A percentile compares a stretch with the other conserved stretches of the same genome.
Conservation (phyloP, 2,113 vertebrate species). For the Silurus asotus region DNA sequence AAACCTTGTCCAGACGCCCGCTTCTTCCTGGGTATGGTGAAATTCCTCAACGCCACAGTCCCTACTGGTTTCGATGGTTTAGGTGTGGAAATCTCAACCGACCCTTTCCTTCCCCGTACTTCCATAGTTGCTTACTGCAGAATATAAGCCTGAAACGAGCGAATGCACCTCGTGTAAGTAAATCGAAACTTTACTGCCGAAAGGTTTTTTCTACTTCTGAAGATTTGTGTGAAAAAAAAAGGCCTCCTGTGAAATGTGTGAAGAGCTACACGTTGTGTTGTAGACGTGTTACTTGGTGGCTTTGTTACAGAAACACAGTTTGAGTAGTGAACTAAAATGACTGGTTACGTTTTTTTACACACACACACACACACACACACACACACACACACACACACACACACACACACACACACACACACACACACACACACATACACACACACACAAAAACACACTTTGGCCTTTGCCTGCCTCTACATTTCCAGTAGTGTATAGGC, state of each 20-base stretch:
- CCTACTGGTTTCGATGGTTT: slow-evolving; percentile 4
- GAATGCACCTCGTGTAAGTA: not conserved
- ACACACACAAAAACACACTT: not conserved
- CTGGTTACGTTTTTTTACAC: not conserved
- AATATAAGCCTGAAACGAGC: slow-evolving; percentile 44
- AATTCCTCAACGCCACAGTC: slow-evolving; percentile 47
- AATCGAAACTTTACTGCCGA: not conserved
- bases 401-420: not conserved
- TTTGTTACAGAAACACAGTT: not conserved
- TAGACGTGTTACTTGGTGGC: slow-evolving; percentile 2
- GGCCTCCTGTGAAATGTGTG: not conserved
- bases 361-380: not conserved
- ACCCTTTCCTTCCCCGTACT: slow-evolving; percentile 11
- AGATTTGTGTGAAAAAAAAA: not conserved
- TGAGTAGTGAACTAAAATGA: not conserved
- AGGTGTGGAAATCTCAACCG: slow-evolving; percentile 10
- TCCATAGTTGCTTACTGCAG: slow-evolving; percentile 44
- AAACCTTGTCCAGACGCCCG: slow-evolving; percentile 53
- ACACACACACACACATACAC: not conserved
- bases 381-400: not conserved
- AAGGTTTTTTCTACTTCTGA: not conserved
- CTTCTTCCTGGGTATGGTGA: slow-evolving; percentile 61
- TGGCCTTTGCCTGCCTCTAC: not conserved
- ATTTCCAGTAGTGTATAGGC: not conserved
- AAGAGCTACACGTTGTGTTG: not conserved